These are phyloP conservation scores for Sprattus sprattus DNA, from an alignment of 2,113 vertebrate genomes.

Conservation along the genomic window DNA sequence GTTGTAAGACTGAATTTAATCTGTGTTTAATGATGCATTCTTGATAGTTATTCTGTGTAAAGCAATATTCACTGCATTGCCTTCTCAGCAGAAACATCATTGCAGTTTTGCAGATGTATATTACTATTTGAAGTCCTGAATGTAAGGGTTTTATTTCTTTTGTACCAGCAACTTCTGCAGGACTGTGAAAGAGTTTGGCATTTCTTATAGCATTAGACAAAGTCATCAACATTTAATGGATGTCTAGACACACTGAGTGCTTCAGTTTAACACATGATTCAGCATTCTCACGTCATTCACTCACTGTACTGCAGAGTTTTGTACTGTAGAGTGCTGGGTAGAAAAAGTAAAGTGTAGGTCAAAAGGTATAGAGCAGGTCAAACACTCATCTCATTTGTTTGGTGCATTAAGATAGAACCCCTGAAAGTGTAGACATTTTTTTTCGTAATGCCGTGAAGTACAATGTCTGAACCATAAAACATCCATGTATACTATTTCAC, in stretches of 20 bases:
- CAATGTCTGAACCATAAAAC: neutral
- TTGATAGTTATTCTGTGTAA: neutral
- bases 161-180: neutral
- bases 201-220: neutral
- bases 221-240: conserved; percentile 8
- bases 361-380: neutral
- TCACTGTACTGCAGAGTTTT: no score
- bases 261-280: neutral
- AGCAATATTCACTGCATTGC: neutral
- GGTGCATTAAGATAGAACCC: no score
- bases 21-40: neutral
- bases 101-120: neutral
- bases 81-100: neutral
- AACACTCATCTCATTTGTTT: neutral
- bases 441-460: neutral
- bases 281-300: neutral
- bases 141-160: neutral
- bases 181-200: neutral
- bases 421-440: no score
- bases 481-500: neutral
- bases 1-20: neutral
- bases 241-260: neutral
- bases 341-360: neutral
- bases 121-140: neutral
- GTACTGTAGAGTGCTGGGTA: neutral